These are phyloP conservation scores for Channallabes apus DNA, from an alignment of 2,797 vertebrate genomes.

Conservation along the genomic window DNA sequence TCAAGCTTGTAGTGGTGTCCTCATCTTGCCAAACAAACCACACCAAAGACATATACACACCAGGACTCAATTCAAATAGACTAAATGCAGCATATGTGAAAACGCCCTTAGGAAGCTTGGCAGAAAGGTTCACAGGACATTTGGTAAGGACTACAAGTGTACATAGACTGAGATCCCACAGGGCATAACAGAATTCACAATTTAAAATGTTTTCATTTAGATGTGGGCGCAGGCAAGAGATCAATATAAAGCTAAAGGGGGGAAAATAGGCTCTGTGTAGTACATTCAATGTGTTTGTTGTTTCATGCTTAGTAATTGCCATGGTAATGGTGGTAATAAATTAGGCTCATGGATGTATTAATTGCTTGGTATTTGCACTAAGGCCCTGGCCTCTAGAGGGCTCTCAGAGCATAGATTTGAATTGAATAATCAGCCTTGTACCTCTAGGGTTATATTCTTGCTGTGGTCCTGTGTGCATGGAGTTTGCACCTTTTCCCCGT, in stretches of 20 bases:
- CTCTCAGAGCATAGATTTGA: background rate
- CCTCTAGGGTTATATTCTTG: no score
- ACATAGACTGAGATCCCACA: background rate
- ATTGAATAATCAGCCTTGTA: background rate
- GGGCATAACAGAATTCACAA: background rate
- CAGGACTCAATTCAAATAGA: background rate
- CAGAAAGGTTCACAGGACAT: background rate
- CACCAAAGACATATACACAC: background rate
- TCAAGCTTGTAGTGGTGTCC: background rate
- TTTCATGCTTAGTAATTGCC: background rate
- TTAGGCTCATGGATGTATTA: background rate
- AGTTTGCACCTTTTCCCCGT: no score
- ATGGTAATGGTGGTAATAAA: background rate
- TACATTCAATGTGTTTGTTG: background rate
- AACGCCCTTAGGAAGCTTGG: background rate
- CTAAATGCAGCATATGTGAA: background rate
- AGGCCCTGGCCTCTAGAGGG: background rate
- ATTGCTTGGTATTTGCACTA: background rate
- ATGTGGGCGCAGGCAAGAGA: background rate
- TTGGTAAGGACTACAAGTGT: background rate
- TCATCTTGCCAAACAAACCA: constrained; percentile 18
- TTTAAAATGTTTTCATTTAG: background rate
- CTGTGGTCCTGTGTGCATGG: no score
- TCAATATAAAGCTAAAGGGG: background rate
- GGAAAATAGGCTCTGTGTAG: background rate